A percentile compares a stretch with the other conserved stretches of the same genome.
Conservation (phyloP, 2,888 invertebrate genomes). For the Lasioglossum lativentre region DNA sequence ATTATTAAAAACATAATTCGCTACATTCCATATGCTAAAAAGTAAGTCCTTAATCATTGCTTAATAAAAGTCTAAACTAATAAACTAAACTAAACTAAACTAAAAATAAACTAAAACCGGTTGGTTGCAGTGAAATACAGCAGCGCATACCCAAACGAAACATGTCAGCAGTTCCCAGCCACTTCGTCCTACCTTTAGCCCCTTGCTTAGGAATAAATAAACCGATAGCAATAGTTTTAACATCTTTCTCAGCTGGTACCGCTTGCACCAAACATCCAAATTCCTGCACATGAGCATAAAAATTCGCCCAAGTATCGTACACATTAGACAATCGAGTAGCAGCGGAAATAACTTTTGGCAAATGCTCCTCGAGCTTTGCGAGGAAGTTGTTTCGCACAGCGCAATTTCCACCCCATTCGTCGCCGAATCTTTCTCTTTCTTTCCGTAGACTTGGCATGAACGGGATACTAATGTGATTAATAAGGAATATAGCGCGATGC, state of each 20-base stretch:
- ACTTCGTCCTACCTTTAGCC: slow-evolving; percentile 47
- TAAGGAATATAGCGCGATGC: slow-evolving; percentile 67
- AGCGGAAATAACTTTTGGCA: slow-evolving; percentile 61
- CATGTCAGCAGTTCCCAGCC: slow-evolving; percentile 71
- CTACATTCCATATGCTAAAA: neutral
- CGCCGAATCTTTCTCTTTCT: slow-evolving; percentile 54
- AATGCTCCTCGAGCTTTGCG: slow-evolving; percentile 48
- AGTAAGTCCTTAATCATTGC: neutral
- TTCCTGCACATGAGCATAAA: slow-evolving; percentile 64
- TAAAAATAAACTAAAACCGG: neutral
- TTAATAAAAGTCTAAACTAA: neutral
- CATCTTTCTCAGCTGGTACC: slow-evolving; percentile 54
- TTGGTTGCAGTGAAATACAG: neutral
- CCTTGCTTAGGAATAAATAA: slow-evolving; percentile 62
- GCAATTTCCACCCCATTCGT: slow-evolving; percentile 52
- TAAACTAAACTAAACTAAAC: too few relatives aligned
- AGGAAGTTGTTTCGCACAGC: slow-evolving; percentile 48
- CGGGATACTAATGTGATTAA: slow-evolving; percentile 75
- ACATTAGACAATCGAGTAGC: slow-evolving; percentile 53
- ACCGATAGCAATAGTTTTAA: slow-evolving; percentile 47
- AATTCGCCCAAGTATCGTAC: slow-evolving; percentile 67
- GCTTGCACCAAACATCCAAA: slow-evolving; percentile 73
- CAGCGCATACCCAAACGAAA: slow-evolving; percentile 57
- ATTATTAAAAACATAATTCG: neutral
- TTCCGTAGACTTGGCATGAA: slow-evolving; percentile 72